Percentiles rank a stretch among this genome's conserved stretches.
Conservation (phyloP, 2,113 vertebrate genomes). For the Dromiciops gliroides region DNA sequence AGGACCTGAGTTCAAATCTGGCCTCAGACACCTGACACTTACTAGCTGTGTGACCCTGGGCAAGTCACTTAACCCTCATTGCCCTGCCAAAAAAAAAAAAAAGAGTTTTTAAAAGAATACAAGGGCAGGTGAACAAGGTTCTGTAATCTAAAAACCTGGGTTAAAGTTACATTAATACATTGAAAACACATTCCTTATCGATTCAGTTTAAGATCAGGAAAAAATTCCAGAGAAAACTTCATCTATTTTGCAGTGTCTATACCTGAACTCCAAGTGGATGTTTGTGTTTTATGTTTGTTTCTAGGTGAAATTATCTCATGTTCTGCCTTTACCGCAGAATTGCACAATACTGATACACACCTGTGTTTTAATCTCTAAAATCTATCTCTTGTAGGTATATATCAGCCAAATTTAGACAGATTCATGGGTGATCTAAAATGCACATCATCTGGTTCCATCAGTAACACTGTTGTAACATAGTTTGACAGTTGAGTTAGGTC, state of each 20-base stretch:
- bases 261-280: slow-evolving; percentile 63
- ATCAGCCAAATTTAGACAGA: slow-evolving; percentile 67
- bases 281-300: slow-evolving; percentile 74
- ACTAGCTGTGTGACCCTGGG: too few species aligned
- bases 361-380: slow-evolving; percentile 73
- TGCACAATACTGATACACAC: slow-evolving; percentile 66
- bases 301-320: slow-evolving; percentile 71
- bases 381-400: slow-evolving; percentile 67
- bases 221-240: slow-evolving; percentile 38
- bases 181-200: slow-evolving; percentile 60
- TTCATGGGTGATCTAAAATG: slow-evolving; percentile 59
- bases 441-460: slow-evolving; percentile 54
- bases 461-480: slow-evolving; percentile 33
- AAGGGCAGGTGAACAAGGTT: slow-evolving; percentile 32
- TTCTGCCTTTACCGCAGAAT: slow-evolving; percentile 67
- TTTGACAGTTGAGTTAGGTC: slow-evolving; percentile 39
- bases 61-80: too few species aligned
- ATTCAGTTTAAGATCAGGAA: slow-evolving; percentile 54
- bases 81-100: too few species aligned
- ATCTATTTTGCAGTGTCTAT: slow-evolving; percentile 58
- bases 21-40: too few species aligned
- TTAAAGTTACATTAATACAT: slow-evolving; percentile 43
- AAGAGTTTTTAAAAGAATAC: slow-evolving; percentile 61
- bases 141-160: slow-evolving; percentile 31
- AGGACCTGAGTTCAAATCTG: too few species aligned